Evolutionary conservation across 23 tunicate species (phyloP).

Genomic region (Phallusia fumigata): DNA sequence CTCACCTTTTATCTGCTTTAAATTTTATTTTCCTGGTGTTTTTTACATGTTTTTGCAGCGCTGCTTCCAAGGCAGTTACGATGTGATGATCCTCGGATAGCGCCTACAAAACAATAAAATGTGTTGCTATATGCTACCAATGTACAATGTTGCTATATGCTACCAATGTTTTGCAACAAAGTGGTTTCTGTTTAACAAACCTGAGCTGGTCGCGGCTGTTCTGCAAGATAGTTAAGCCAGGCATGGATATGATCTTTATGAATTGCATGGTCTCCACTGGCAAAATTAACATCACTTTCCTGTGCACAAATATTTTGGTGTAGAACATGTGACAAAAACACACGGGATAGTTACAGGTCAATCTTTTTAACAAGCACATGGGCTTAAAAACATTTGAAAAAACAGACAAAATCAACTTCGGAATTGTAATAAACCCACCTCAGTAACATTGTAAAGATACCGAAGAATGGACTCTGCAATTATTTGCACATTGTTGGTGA

Average conservation of each 20-base stretch:
- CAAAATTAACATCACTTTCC: conserved; percentile 26
- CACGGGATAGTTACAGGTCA: too few relatives aligned
- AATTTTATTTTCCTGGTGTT: conserved; percentile 40
- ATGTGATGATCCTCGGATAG: conserved; percentile 71
- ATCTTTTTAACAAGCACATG: neutral
- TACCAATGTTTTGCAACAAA: neutral
- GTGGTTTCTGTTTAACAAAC: neutral
- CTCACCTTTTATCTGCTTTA: conserved; percentile 74
- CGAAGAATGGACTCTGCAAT: conserved; percentile 58
- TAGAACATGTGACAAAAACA: too few relatives aligned
- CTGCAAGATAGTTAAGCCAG: conserved; percentile 67
- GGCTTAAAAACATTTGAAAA: neutral
- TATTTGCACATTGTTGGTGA: conserved; percentile 54
- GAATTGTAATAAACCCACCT: conserved; percentile 38
- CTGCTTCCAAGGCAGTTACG: conserved; percentile 55
- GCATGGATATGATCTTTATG: conserved; percentile 57
- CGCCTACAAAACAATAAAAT: conserved; percentile 29
- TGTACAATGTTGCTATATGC: too few relatives aligned
- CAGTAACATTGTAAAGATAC: conserved; percentile 46
- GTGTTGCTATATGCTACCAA: neutral
- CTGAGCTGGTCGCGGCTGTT: conserved; percentile 85
- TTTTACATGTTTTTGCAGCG: conserved; percentile 41
- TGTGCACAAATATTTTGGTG: conserved; percentile 20
- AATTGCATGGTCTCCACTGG: conserved; percentile 59
- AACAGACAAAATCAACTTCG: neutral